phyloP scores from a whole-genome alignment of 2,113 vertebrate genomes.

The Mellivora capensis region DNA sequence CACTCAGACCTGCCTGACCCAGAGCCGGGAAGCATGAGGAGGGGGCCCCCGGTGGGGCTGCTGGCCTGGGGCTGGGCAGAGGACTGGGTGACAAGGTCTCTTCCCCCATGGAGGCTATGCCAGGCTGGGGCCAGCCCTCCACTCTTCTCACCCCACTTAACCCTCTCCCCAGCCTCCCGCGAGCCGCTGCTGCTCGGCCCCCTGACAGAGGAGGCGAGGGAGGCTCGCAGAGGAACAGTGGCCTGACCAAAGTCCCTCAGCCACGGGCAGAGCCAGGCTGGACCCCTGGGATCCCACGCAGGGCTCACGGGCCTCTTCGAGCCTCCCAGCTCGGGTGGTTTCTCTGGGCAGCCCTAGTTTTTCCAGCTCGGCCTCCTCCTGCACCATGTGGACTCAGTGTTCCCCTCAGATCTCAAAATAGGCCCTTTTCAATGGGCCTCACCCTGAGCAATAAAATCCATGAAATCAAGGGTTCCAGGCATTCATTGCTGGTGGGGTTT shows the following conservation, averaged over 20 bases:
- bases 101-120: background rate
- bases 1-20: background rate
- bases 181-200: background rate
- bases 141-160: too few relatives aligned
- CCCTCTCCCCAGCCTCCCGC: fast-evolving
- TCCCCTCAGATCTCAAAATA: background rate
- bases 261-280: background rate
- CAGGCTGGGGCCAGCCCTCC: background rate
- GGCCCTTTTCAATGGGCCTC: background rate
- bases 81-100: background rate
- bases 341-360: fast-evolving
- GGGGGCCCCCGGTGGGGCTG: fast-evolving
- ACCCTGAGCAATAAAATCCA: background rate
- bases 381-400: background rate
- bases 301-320: fast-evolving
- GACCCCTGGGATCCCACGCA: background rate
- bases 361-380: background rate
- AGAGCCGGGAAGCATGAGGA: background rate
- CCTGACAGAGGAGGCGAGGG: background rate
- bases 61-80: fast-evolving
- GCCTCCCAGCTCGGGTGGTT: background rate
- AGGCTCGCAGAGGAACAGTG: fast-evolving
- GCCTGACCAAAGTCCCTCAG: background rate
- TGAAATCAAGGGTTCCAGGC: background rate
- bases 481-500: background rate